A percentile compares a stretch with the other conserved stretches of the same genome.
These are phyloP conservation scores for Dryadula phaetusa DNA, from an alignment of 2,888 invertebrate species.

Conservation along the genomic window DNA sequence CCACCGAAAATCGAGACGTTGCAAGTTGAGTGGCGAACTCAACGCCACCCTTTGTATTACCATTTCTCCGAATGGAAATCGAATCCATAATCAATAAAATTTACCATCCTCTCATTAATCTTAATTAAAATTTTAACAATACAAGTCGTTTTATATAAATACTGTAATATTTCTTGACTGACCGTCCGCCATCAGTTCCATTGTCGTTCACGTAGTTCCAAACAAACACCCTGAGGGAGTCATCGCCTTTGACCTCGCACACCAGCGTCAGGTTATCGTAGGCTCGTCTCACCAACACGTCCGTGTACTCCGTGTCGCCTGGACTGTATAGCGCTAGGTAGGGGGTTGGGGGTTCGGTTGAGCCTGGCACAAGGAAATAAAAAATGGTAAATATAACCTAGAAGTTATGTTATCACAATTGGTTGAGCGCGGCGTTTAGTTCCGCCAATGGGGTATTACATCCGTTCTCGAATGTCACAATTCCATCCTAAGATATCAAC, in stretches of 20 bases:
- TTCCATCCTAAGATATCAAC: too few relatives aligned
- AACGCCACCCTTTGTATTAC: too few relatives aligned
- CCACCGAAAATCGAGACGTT: too few relatives aligned
- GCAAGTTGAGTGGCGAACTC: too few relatives aligned
- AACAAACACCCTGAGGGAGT: slow-evolving; percentile 55
- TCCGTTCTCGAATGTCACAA: too few relatives aligned
- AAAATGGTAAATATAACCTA: not conserved
- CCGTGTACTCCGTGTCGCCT: slow-evolving; percentile 69
- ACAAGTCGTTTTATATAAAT: too few relatives aligned
- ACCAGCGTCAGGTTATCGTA: slow-evolving; percentile 70
- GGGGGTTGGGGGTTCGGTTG: slow-evolving; percentile 47
- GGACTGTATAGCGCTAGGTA: slow-evolving; percentile 67
- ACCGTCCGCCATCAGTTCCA: slow-evolving; percentile 55
- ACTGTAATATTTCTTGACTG: slow-evolving; percentile 39
- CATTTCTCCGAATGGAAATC: too few relatives aligned
- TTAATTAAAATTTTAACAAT: too few relatives aligned
- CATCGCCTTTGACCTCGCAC: slow-evolving; percentile 67
- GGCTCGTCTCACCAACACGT: slow-evolving; percentile 68
- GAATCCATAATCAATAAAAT: too few relatives aligned
- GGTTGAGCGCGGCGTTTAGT: too few relatives aligned
- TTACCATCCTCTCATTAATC: too few relatives aligned
- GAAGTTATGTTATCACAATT: not conserved
- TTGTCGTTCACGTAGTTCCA: slow-evolving; percentile 71
- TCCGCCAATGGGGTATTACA: too few relatives aligned
- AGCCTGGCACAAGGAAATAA: slow-evolving; percentile 44